Evolutionary conservation across 2,797 vertebrate species (phyloP), one percentile per base, ranked within the genome.

Genomic region (Alosa sapidissima): DNA sequence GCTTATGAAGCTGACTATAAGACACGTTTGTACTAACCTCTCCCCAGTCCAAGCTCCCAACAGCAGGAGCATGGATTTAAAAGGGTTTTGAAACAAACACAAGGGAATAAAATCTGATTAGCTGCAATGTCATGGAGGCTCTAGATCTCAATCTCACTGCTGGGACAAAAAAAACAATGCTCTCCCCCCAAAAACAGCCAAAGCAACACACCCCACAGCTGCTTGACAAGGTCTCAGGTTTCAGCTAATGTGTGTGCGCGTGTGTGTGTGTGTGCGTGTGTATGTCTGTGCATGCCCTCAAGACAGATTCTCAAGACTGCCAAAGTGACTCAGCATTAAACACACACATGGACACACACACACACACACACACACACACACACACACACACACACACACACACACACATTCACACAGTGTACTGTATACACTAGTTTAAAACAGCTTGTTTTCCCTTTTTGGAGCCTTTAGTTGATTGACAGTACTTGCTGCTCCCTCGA

Each of bases 141-240:
- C 5, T 4, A 58, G 55, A 21, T 58, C 19, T 58, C 19, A 5
- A n/a, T 58, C 55, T 58, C 55, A 58, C 55, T 6, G 19, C 21
- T 3, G 6, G 52, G 14, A 55, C 52, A 55, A 19, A 19, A 19
- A 55, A 55, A 2, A 55, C 52, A 55, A 10, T 1, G 2, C 52
- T 55, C 52, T 16, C 2, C 52, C 52, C 19, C 51, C 51, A 52
- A 52, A 58, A 58, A 21, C 55, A 21, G 55, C 55, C 55, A 5
- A 51, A 51, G 49, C 49, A 10, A 10, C 19, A n/a, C 19, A 6
- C 55, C 21, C 55, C 55, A 58, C 55, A 58, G 55, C 55, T 58
- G 55, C 19, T 21, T n/a, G 19, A 21, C 55, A 58, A 58, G 55
- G 55, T 58, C 10, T 81, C 84, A 60, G 81, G 52, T 83, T 88